Base-by-base conservation (phyloP, 2,888 invertebrate genomes). In the Coelinius sp. region DNA sequence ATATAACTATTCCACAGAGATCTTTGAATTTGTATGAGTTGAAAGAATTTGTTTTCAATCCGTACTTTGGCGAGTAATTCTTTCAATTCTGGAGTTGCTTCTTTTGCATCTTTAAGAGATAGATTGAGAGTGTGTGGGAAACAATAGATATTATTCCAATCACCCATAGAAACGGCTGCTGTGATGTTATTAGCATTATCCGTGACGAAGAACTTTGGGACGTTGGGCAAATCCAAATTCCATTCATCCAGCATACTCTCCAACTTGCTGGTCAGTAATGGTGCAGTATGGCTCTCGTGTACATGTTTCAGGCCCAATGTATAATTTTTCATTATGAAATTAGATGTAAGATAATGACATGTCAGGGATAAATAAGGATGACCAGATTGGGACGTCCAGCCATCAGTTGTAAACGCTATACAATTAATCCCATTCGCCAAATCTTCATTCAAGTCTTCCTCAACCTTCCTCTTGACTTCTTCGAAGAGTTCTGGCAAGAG, bases 401-500 rank as follows among this genome's bases (percentile, higher is more conserved):
- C n/a, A n/a, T n/a, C n/a, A n/a, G n/a, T n/a, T n/a, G n/a, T n/a
- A n/a, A n/a, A n/a, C n/a, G n/a, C n/a, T n/a, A n/a, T n/a, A n/a
- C n/a, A n/a, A n/a, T n/a, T n/a, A n/a, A n/a, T n/a, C n/a, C n/a
- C n/a, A n/a, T n/a, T n/a, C n/a, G n/a, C n/a, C n/a, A n/a, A n/a
- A n/a, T n/a, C n/a, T n/a, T n/a, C n/a, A n/a, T n/a, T n/a, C n/a
- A n/a, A n/a, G n/a, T n/a, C n/a, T n/a, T n/a, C n/a, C n/a, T n/a
- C n/a, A n/a, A n/a, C n/a, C n/a, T n/a, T n/a, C n/a, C n/a, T n/a
- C n/a, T 87, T 87, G 62, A 81, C 74, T 52, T 83, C 80, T 83
- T 59, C 84, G 78, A 22, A 86, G 81, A 68, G 24, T 6, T 35
- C 59, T 6, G 69, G 46, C 27, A 62, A 10, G 25, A 69, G 69